phyloP scores from a whole-genome alignment of 2,797 vertebrate species.

The Lateolabrax maculatus region DNA sequence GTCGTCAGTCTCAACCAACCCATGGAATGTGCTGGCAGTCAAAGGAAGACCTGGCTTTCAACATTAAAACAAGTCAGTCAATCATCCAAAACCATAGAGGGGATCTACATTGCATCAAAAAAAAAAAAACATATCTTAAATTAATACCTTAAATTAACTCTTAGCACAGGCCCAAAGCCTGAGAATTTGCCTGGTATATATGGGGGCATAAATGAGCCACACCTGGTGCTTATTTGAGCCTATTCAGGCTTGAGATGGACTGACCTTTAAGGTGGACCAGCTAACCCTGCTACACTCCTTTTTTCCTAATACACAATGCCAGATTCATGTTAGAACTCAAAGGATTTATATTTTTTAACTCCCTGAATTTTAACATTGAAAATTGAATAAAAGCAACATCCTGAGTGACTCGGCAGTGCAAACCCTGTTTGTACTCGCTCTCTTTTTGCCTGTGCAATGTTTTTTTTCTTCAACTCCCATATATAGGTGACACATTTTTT shows the following conservation, averaged over 20 bases:
- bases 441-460: neutral
- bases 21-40: neutral
- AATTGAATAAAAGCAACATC: neutral
- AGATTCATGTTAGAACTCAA: neutral
- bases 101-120: neutral
- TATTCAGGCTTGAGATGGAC: neutral
- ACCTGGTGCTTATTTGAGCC: neutral
- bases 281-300: neutral
- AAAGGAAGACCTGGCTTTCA: neutral
- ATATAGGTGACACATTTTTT: conserved; percentile 6
- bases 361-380: neutral
- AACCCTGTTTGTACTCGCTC: neutral
- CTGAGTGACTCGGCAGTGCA: neutral
- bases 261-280: neutral
- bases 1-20: neutral
- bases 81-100: neutral
- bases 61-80: neutral
- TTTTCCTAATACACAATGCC: neutral
- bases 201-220: neutral
- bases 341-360: neutral
- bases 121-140: neutral
- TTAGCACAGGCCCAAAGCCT: neutral
- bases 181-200: neutral
- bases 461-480: conserved; percentile 13
- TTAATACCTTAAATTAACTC: neutral